Base-by-base conservation (phyloP, 2,888 invertebrate genomes). In the Drosophila mulleri region DNA sequence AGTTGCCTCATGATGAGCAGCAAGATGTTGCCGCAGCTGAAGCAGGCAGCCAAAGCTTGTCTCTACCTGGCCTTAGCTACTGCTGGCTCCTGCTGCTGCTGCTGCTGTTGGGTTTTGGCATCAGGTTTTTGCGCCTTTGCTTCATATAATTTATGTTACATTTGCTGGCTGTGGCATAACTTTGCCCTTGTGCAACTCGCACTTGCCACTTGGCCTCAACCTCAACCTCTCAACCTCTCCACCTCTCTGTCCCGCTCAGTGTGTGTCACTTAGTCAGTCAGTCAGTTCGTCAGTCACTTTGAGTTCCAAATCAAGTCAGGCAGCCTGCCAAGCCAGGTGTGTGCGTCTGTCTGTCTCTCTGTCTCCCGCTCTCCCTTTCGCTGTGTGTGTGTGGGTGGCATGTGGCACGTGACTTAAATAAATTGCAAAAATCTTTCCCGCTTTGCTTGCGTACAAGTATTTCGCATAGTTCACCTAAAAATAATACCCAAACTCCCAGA, bases 371-470 rank as follows among this genome's bases (percentile, higher is more conserved):
- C 48, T 18, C 11, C 7, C 32, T 3, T 29, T 16, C 48, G 16
- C 12, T 52, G 18, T 53, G 42, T 4, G 18, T 68, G 41, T 60
- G 56, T 67, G 37, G 29, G 67, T 52, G 47, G 69, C 45, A 86
- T 82, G 87, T 84, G 84, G 87, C 84, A 85, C 85, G 85, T 85
- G 85, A 85, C 85, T 85, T 84, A 85, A 88, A 85, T 85, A 85
- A 85, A 85, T 88, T 85, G 88, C 88, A 88, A 88, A 85, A 85
- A 85, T 87, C 88, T 87, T 85, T 80, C 74, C 80, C 77, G 76
- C 86, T 80, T 75, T 80, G 80, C 80, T 80, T 76, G 67, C 70
- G 63, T 80, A 74, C 78, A 70, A 78, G 77, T 79, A 86, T 86
- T 82, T 87, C 78, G 75, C 84, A 84, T 87, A 84, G 83, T 84